Percentiles rank a stretch among this genome's conserved stretches.
Evolutionary conservation across 1,140 invertebrate species (phyloP).

Genomic region (Xylocopa sonorina): DNA sequence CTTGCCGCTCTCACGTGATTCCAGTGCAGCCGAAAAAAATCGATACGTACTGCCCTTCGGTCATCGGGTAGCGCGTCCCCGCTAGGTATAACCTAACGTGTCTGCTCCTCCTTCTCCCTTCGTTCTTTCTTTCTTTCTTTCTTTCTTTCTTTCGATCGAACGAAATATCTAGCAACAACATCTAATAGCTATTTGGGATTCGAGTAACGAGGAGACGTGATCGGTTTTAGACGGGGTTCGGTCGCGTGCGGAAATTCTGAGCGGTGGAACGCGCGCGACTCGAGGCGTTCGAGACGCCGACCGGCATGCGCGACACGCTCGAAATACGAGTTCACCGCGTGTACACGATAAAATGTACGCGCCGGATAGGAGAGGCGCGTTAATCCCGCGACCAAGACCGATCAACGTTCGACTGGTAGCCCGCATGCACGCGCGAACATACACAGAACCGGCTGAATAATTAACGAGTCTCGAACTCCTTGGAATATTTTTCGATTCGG

Average conservation of each 20-base stretch:
- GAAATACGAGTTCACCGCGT: not conserved
- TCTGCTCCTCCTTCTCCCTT: too few relatives aligned
- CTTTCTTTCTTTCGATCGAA: too few relatives aligned
- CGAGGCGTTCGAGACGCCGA: not conserved
- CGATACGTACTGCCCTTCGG: constrained; percentile 52
- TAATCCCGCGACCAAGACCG: not conserved
- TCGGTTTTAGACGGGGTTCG: not conserved
- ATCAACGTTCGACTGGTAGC: not conserved
- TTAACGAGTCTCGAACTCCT: not conserved
- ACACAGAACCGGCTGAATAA: not conserved
- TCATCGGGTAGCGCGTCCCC: too few relatives aligned
- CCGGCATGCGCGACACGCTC: not conserved
- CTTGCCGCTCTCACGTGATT: constrained; percentile 40
- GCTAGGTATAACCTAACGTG: too few relatives aligned
- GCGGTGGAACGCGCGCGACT: not conserved
- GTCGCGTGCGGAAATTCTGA: not conserved
- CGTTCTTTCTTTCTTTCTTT: too few relatives aligned
- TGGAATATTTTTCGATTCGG: not conserved
- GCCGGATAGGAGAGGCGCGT: not conserved
- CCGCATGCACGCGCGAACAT: not conserved
- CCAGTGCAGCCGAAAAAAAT: constrained; percentile 48
- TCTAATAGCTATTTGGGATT: too few relatives aligned
- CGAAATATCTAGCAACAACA: too few relatives aligned
- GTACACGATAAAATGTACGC: not conserved
- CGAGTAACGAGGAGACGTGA: not conserved